Conservation (phyloP, 2,113 vertebrate species). For the Meleagris gallopavo region DNA sequence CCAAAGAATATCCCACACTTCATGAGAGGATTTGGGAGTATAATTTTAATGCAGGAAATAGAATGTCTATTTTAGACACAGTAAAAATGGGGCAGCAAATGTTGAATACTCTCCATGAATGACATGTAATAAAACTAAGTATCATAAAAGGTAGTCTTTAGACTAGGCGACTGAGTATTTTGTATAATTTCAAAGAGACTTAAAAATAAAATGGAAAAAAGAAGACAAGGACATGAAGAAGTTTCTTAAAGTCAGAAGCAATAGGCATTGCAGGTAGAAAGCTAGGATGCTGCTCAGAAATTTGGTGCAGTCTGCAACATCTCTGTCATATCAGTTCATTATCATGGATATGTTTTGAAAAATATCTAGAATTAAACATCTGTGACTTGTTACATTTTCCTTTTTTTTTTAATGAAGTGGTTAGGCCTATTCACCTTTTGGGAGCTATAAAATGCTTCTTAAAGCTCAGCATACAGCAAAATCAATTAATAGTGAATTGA, state of each 20-base stretch:
- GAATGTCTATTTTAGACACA: conserved; percentile 7
- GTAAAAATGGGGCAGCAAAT: neutral
- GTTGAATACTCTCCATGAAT: conserved; percentile 2
- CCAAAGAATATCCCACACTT: neutral
- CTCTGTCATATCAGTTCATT: neutral
- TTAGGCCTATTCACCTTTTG: neutral
- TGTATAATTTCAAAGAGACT: neutral
- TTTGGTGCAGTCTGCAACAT: neutral
- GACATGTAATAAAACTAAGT: neutral
- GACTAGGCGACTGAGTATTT: neutral
- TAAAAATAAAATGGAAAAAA: neutral
- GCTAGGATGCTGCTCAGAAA: neutral
- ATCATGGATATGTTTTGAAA: neutral
- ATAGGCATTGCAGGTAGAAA: neutral
- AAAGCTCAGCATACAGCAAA: neutral
- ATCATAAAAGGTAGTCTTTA: neutral
- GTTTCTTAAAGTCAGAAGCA: neutral
- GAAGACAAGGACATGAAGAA: fast-evolving
- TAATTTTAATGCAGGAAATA: conserved; percentile 31
- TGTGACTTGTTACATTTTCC: neutral
- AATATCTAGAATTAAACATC: neutral
- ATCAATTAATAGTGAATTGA: neutral
- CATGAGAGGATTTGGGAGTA: neutral
- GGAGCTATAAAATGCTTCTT: neutral
- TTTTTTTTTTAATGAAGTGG: neutral